Evolutionary conservation across 1,140 invertebrate species (phyloP).

Genomic region (Lutraria rhynchaena): DNA sequence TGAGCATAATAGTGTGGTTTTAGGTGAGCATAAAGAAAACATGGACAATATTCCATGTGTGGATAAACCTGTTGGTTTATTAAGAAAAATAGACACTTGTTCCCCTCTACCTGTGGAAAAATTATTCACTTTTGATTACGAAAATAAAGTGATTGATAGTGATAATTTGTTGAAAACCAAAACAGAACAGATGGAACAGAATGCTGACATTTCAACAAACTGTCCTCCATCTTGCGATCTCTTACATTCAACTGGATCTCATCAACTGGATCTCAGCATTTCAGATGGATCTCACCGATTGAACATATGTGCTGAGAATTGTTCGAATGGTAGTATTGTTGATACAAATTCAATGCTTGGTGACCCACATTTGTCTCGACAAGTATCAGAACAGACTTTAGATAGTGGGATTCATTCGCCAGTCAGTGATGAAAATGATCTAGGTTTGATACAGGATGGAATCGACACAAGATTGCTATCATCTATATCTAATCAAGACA

Average conservation of each 20-base stretch:
- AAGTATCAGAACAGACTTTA: slow-evolving; percentile 37
- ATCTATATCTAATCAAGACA: background rate
- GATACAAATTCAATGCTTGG: too few species aligned
- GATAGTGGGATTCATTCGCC: slow-evolving; percentile 50
- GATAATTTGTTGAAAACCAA: too few species aligned
- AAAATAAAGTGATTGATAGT: too few species aligned
- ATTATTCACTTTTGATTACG: too few species aligned
- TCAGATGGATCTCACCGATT: too few species aligned
- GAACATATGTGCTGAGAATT: too few species aligned
- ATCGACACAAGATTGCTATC: slow-evolving; percentile 10
- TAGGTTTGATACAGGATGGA: background rate
- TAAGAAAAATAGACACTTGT: too few species aligned
- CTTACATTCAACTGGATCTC: background rate
- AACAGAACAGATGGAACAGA: too few species aligned
- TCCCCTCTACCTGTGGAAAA: too few species aligned
- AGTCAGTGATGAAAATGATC: slow-evolving; percentile 33
- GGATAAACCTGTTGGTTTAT: too few species aligned
- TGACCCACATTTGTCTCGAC: background rate
- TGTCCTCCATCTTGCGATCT: slow-evolving; percentile 31
- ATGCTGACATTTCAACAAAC: background rate
- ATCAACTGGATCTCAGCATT: too few species aligned
- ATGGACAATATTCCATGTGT: background rate
- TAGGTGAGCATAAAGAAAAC: slow-evolving; percentile 12
- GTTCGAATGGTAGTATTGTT: too few species aligned
- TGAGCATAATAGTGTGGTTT: background rate